These are phyloP conservation scores for Poecilia wingei DNA, from an alignment of 2,797 vertebrate species.

Conservation along the genomic window DNA sequence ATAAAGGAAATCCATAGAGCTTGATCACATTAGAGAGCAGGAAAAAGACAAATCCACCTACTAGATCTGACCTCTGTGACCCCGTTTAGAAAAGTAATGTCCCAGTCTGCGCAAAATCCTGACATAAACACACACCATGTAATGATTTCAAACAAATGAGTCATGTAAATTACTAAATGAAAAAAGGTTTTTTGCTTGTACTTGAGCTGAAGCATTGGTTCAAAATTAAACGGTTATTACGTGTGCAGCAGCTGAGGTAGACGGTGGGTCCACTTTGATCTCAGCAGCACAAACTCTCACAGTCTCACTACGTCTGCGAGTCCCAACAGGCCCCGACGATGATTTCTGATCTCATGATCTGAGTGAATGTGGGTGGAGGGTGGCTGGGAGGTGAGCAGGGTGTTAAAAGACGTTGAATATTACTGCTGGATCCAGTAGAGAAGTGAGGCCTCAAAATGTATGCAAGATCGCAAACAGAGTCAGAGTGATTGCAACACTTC, in stretches of 20 bases:
- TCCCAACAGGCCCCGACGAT: slow-evolving; percentile 38
- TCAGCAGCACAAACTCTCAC: slow-evolving; percentile 19
- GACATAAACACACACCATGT: background rate
- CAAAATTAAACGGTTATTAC: slow-evolving; percentile 19
- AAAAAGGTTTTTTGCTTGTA: slow-evolving; percentile 44
- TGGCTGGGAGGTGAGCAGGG: slow-evolving; percentile 1
- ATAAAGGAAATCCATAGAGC: slow-evolving; percentile 29
- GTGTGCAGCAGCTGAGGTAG: slow-evolving; percentile 2
- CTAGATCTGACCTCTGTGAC: slow-evolving; percentile 17
- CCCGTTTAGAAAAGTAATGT: background rate
- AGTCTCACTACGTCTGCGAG: slow-evolving; percentile 39
- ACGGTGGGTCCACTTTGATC: slow-evolving; percentile 7
- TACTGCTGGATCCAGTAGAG: slow-evolving; percentile 32
- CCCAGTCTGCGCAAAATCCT: slow-evolving; percentile 12
- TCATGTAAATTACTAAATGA: slow-evolving; percentile 20
- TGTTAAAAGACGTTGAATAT: slow-evolving; percentile 21
- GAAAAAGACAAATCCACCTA: background rate
- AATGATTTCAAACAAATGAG: slow-evolving; percentile 15
- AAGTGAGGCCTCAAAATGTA: slow-evolving; percentile 53
- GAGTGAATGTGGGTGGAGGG: slow-evolving; percentile 2
- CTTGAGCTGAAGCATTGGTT: slow-evolving; percentile 4
- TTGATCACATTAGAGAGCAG: slow-evolving; percentile 18
- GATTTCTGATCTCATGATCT: slow-evolving; percentile 27
- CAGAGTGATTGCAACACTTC: slow-evolving; percentile 73
- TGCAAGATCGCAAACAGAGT: slow-evolving; percentile 56